Conservation (phyloP, 2,888 invertebrate genomes). For the Atrina japonica region DNA sequence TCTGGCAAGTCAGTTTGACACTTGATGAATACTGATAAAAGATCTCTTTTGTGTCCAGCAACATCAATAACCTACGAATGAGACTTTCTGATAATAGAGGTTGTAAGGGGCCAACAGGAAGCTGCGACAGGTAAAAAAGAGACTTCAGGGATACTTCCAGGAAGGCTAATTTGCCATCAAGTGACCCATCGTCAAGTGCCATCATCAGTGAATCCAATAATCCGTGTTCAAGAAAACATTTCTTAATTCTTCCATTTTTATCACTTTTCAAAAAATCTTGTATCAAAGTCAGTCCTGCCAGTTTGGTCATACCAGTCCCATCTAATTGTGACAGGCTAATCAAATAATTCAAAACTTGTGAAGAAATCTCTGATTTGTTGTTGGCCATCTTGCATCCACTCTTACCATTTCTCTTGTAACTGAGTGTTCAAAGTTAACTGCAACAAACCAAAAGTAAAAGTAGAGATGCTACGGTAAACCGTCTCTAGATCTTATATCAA, state of each 20-base stretch:
- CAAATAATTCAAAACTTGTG: conserved; percentile 12
- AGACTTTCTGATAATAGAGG: conserved; percentile 44
- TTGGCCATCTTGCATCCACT: not conserved
- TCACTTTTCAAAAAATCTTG: conserved; percentile 51
- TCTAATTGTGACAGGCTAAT: conserved; percentile 13
- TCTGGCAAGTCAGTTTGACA: conserved; percentile 7
- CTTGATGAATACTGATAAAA: conserved; percentile 41
- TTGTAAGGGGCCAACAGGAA: conserved; percentile 46
- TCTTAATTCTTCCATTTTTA: conserved; percentile 26
- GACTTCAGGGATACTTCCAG: conserved; percentile 37
- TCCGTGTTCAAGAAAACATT: conserved; percentile 44
- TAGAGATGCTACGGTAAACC: too few species aligned
- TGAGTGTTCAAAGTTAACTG: too few species aligned
- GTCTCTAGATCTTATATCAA: too few species aligned
- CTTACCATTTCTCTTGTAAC: too few species aligned
- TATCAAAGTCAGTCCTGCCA: conserved; percentile 50
- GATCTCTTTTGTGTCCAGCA: conserved; percentile 43
- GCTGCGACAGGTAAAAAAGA: conserved; percentile 51
- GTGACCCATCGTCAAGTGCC: conserved; percentile 46
- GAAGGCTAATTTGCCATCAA: conserved; percentile 16
- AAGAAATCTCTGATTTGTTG: conserved; percentile 1
- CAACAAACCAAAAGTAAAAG: too few species aligned
- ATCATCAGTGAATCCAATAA: conserved; percentile 44
- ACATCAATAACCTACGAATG: conserved; percentile 46
- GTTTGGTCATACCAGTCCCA: conserved; percentile 37